phyloP scores from a whole-genome alignment of 2,888 invertebrate species.

The Notocelia uddmanniana region DNA sequence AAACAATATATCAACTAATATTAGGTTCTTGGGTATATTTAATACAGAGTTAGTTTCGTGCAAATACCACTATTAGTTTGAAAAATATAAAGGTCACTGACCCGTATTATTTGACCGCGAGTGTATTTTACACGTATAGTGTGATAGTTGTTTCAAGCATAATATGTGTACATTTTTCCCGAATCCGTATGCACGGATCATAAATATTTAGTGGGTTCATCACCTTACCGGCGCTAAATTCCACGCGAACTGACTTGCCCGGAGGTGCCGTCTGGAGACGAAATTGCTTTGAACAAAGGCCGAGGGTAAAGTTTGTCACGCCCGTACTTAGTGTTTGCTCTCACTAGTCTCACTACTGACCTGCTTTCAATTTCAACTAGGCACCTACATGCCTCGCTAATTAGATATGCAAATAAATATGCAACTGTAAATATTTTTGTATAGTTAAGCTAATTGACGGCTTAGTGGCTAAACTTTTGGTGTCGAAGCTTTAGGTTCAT shows the following conservation, averaged over 20 bases:
- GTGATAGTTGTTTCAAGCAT: not conserved
- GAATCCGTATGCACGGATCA: not conserved
- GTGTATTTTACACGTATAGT: too few relatives aligned
- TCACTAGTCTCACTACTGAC: slow-evolving; percentile 40
- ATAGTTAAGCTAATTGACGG: not conserved
- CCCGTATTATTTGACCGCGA: too few relatives aligned
- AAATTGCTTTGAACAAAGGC: slow-evolving; percentile 41
- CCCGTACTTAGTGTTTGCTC: slow-evolving; percentile 38
- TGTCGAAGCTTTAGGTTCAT: too few relatives aligned
- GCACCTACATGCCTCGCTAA: slow-evolving; percentile 21
- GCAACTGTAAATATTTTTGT: slow-evolving; percentile 29
- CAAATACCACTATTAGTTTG: too few relatives aligned
- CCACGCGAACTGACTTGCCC: slow-evolving; percentile 22
- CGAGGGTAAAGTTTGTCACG: slow-evolving; percentile 30
- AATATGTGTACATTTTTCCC: not conserved
- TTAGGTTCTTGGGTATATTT: too few relatives aligned
- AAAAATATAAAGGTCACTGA: too few relatives aligned
- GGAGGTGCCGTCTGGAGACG: slow-evolving; percentile 28
- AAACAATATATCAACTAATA: too few relatives aligned
- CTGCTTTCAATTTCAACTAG: slow-evolving; percentile 41
- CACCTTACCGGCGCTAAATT: slow-evolving; percentile 37
- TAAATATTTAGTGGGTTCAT: slow-evolving; percentile 27
- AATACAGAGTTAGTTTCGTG: too few relatives aligned
- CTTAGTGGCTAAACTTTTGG: too few relatives aligned
- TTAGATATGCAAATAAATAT: slow-evolving; percentile 42